A percentile compares a stretch with the other conserved stretches of the same genome.
phyloP scores from a whole-genome alignment of 2,888 invertebrate genomes.

The Harpagoxenus sublaevis region DNA sequence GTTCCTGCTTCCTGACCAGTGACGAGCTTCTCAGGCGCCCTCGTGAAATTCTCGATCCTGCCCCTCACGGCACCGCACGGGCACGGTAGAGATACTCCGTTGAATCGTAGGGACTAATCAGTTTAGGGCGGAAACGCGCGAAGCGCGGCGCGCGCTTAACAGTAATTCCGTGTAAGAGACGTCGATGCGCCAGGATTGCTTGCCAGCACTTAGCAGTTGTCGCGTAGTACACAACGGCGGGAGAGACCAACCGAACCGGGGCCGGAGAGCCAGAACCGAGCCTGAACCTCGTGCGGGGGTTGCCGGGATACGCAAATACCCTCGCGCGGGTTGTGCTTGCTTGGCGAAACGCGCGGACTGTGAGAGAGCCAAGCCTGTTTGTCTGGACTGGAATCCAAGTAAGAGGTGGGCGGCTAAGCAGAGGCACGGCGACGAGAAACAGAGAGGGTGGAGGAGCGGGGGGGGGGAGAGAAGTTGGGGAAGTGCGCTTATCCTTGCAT shows the following conservation, averaged over 20 bases:
- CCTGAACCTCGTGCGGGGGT: constrained; percentile 54
- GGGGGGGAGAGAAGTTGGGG: constrained; percentile 16
- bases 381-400: constrained; percentile 79
- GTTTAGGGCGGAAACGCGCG: constrained; percentile 68
- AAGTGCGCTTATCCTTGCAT: constrained; percentile 57
- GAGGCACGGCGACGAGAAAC: constrained; percentile 3
- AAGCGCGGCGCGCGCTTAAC: constrained; percentile 76
- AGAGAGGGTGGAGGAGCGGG: neutral
- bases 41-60: constrained; percentile 45
- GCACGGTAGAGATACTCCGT: constrained; percentile 17
- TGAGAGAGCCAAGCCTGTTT: constrained; percentile 78
- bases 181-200: constrained; percentile 77
- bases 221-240: constrained; percentile 53
- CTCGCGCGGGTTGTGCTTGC: constrained; percentile 62
- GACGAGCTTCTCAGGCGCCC: constrained; percentile 8
- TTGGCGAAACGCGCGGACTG: constrained; percentile 69
- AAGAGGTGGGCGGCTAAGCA: constrained; percentile 54
- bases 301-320: constrained; percentile 71
- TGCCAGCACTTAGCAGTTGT: constrained; percentile 79
- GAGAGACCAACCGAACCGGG: constrained; percentile 33
- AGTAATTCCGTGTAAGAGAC: constrained; percentile 82
- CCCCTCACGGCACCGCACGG: neutral
- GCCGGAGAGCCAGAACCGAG: constrained; percentile 25
- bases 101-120: constrained; percentile 72
- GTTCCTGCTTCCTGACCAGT: constrained; percentile 42